Conservation (phyloP, 2,888 invertebrate genomes). For the Malacosoma neustria region DNA sequence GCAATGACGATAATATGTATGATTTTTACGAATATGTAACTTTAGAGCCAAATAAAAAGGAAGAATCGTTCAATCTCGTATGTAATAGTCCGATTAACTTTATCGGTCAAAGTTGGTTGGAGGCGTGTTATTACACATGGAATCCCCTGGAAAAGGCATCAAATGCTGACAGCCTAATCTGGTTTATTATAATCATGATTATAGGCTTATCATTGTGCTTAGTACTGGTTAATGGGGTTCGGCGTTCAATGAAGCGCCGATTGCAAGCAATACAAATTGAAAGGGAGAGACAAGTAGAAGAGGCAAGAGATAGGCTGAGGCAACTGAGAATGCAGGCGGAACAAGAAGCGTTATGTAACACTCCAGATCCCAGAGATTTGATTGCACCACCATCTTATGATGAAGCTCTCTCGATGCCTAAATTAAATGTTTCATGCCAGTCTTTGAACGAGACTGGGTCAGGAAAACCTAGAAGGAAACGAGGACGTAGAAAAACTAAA, state of each 20-base stretch:
- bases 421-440: slow-evolving; percentile 76
- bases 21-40: slow-evolving; percentile 77
- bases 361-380: slow-evolving; percentile 80
- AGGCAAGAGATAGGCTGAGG: slow-evolving; percentile 73
- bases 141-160: slow-evolving; percentile 48
- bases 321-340: slow-evolving; percentile 67
- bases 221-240: slow-evolving; percentile 68
- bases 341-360: slow-evolving; percentile 73
- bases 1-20: slow-evolving; percentile 73
- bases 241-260: slow-evolving; percentile 71
- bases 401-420: slow-evolving; percentile 85
- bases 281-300: slow-evolving; percentile 70
- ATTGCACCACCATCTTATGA: slow-evolving; percentile 84
- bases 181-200: slow-evolving; percentile 74
- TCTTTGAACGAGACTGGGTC: slow-evolving; percentile 66
- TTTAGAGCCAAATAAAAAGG: slow-evolving; percentile 69
- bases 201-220: slow-evolving; percentile 68
- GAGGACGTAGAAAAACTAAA: slow-evolving; percentile 64
- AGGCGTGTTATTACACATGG: slow-evolving; percentile 79
- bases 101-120: slow-evolving; percentile 80
- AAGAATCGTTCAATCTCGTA: slow-evolving; percentile 65
- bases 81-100: slow-evolving; percentile 79
- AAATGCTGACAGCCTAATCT: slow-evolving; percentile 70
- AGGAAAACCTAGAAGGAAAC: slow-evolving; percentile 49
- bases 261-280: slow-evolving; percentile 64